Evolutionary conservation across 2,888 invertebrate species (phyloP), one percentile per base, ranked within the genome.

Genomic region (Mellilla xanthometata): DNA sequence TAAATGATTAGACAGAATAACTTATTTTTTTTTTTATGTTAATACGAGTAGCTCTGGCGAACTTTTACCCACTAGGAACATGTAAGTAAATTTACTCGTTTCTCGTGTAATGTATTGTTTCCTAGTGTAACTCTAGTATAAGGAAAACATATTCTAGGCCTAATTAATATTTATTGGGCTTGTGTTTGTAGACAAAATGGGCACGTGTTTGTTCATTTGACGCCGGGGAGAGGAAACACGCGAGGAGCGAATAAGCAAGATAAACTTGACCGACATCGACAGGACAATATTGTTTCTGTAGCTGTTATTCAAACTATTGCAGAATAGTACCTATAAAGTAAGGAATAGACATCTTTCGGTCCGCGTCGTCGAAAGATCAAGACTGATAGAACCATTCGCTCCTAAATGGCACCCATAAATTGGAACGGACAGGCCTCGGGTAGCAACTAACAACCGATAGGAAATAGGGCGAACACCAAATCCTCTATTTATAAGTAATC

Each of bases 131-230:
- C 29, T 40, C n/a, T n/a, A n/a, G 32, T 44, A 54, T 39, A 47
- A 49, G 52, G 52, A 52, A 54, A 54, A 54, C n/a, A n/a, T 27
- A 44, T 44, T 33, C 30, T 4, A 10, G 22, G 26, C 26, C 23
- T 19, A 26, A 49, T 52, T 40, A 44, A 41, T 47, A 38, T 45
- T 40, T 41, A 36, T 32, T 23, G 15, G 32, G 49, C 23, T 32
- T 30, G 30, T 45, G 38, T 40, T 39, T 38, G 39, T 7, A 22
- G 40, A 27, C 32, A 32, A 34, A 47, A 39, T 41, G 13, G 11
- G 39, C 30, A 41, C 28, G 31, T 39, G 19, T 45, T 52, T 46
- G 45, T 42, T 36, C 35, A 39, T 39, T 39, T 36, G 24, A 24
- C 24, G 24, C 24, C n/a, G 24, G n/a, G n/a, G n/a, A 24, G n/a